These are phyloP conservation scores for Disparrhopalites patrizii DNA, from an alignment of 2,888 invertebrate species.

Conservation along the genomic window DNA sequence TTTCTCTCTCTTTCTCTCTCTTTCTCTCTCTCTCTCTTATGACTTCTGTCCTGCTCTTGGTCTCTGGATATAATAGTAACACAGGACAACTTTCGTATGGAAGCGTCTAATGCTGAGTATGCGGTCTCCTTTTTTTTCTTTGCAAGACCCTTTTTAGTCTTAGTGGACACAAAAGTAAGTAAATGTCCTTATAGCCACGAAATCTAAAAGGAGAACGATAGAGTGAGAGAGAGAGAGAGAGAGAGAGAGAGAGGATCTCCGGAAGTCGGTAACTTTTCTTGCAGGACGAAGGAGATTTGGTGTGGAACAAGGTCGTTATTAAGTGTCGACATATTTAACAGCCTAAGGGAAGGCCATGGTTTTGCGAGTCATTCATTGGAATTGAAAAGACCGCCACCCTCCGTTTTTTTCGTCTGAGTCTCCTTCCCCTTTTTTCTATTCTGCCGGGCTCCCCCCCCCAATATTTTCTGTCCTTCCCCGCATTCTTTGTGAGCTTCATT, in stretches of 20 bases:
- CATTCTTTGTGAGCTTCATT: background rate
- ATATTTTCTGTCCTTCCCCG: background rate
- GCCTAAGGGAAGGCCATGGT: constrained; percentile 11
- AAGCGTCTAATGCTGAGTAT: too few relatives aligned
- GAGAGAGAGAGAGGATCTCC: background rate
- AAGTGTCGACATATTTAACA: constrained; percentile 13
- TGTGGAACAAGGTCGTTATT: background rate
- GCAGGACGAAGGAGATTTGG: background rate
- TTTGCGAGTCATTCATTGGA: constrained; percentile 24
- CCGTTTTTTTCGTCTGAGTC: too few relatives aligned
- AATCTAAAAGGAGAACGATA: background rate
- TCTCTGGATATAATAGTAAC: too few relatives aligned
- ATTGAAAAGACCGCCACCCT: too few relatives aligned
- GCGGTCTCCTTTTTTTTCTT: too few relatives aligned
- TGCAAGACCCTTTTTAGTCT: too few relatives aligned
- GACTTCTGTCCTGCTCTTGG: too few relatives aligned
- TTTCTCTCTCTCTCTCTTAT: background rate
- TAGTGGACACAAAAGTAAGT: too few relatives aligned
- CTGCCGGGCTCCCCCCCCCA: background rate
- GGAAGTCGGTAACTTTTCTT: too few relatives aligned
- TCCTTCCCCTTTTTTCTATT: constrained; percentile 17
- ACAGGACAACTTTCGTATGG: too few relatives aligned
- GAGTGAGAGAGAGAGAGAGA: background rate
- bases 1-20: background rate
- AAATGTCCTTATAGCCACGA: background rate